Evolutionary conservation across 2,797 vertebrate species (phyloP).

Genomic region (Poeciliopsis infans): DNA sequence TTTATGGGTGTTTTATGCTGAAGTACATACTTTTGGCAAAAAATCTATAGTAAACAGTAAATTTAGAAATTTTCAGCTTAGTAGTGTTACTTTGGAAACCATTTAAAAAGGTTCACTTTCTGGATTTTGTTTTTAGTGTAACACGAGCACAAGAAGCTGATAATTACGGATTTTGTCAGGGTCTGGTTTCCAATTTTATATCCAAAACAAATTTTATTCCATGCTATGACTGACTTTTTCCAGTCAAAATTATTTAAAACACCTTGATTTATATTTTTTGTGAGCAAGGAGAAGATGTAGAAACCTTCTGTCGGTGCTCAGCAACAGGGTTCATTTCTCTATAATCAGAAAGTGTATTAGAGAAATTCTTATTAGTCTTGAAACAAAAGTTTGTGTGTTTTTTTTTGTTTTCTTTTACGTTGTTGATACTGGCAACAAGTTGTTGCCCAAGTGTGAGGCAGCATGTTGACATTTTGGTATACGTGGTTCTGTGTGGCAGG

Average conservation of each 20-base stretch:
- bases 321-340: neutral
- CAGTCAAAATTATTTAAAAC: neutral
- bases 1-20: neutral
- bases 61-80: neutral
- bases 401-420: neutral
- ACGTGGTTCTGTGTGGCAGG: slow-evolving; percentile 76
- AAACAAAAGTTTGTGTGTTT: neutral
- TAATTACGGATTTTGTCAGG: neutral
- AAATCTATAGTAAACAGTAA: neutral
- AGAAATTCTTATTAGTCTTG: neutral
- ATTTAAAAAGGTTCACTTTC: neutral
- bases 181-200: neutral
- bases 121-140: neutral
- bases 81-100: neutral
- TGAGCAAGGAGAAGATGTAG: neutral
- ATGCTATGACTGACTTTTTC: neutral
- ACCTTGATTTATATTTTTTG: neutral
- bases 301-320: neutral
- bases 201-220: neutral
- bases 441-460: neutral
- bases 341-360: neutral
- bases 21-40: neutral
- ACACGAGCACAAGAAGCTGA: neutral
- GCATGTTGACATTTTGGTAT: slow-evolving; percentile 44
- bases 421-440: neutral